phyloP scores from a whole-genome alignment of 2,797 vertebrate species.

The Pseudomugil tenellus region DNA sequence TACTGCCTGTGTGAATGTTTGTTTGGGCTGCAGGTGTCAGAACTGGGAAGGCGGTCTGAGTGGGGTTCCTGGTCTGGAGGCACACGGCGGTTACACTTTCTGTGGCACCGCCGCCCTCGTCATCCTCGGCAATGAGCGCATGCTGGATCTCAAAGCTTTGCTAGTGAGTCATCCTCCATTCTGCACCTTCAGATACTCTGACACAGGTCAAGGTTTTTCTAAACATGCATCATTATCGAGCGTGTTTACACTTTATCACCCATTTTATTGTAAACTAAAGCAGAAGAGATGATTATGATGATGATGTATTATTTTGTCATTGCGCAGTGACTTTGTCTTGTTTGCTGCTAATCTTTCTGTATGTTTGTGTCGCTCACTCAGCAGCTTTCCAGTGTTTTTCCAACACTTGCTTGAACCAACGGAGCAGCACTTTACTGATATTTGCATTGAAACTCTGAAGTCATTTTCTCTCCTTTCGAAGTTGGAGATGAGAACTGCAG shows the following conservation, averaged over 20 bases:
- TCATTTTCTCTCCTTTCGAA: slow-evolving; percentile 1
- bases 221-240: slow-evolving; percentile 8
- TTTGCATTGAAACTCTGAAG: slow-evolving; percentile 7
- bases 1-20: background rate
- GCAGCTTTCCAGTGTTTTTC: slow-evolving; percentile 2
- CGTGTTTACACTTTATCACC: slow-evolving; percentile 15
- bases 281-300: slow-evolving; percentile 9
- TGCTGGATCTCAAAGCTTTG: slow-evolving; percentile 91
- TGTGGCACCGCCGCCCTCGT: slow-evolving; percentile 93
- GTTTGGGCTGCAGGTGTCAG: slow-evolving; percentile 87
- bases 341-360: background rate
- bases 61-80: slow-evolving; percentile 94
- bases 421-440: background rate
- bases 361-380: background rate
- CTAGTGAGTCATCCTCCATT: slow-evolving; percentile 83
- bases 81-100: slow-evolving; percentile 96
- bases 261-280: background rate
- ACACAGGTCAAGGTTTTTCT: background rate
- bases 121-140: slow-evolving; percentile 91
- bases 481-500: slow-evolving; percentile 3
- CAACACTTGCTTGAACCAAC: background rate
- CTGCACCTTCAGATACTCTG: background rate
- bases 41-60: slow-evolving; percentile 98
- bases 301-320: background rate
- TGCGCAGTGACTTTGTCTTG: background rate